Evolutionary conservation across 2,113 vertebrate species (phyloP), one percentile per base, ranked within the genome.

Genomic region (Chelonoidis abingdonii): DNA sequence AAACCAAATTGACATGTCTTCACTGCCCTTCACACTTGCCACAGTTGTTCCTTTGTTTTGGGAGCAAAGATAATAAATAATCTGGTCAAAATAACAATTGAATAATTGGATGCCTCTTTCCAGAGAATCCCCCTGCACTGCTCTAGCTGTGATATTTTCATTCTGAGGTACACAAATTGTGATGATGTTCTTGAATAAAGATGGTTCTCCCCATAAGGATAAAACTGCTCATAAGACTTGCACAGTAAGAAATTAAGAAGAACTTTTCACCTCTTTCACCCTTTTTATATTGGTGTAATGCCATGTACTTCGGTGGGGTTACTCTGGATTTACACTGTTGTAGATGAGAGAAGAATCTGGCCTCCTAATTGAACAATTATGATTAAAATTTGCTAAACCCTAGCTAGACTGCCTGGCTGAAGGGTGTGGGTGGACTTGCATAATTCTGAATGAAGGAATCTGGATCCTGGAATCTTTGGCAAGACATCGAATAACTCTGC

Each of bases 351-450:
- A 95, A 86, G 94, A 72, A 69, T 69, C 65, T 72, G 8, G n/a
- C 35, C 19, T 72, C 38, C 65, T 72, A 92, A 94, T 57, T 89
- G 90, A 87, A 94, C 84, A 83, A 90, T 96, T 85, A 75, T 80
- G 72, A 19, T 22, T 56, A 25, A 27, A 81, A 56, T 6, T 80
- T 80, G 44, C 85, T 95, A 31, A 84, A 91, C 84, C 56, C 54
- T 80, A 80, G 81, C 4, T 31, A 94, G 57, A 88, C 84, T 83
- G 62, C 17, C 78, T 95, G 81, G 47, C 76, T 94, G 78, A 69
- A 97, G 81, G 78, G 35, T 83, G 94, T 98, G 98, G 94, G 97
- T 98, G 97, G 98, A 96, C 97, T 94, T 95, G 82, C 59, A 52
- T 97, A 96, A 95, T 95, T 94, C 52, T 90, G 57, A 94, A 3